phyloP scores from a whole-genome alignment of 2,797 vertebrate species.

The Lacerta bilineata region DNA sequence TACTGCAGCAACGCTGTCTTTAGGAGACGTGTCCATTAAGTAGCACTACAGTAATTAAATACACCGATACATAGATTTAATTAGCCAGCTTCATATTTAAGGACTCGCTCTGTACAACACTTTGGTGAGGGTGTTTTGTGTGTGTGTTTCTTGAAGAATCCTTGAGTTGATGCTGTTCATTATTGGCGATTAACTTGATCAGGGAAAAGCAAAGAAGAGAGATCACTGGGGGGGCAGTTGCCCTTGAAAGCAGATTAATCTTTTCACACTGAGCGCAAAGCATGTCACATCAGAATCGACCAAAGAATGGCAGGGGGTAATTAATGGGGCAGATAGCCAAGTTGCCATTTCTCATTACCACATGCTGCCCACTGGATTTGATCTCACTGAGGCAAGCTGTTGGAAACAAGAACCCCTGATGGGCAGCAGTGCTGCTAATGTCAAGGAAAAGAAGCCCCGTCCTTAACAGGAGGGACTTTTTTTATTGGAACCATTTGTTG shows the following conservation, averaged over 20 bases:
- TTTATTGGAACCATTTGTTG: conserved; percentile 69
- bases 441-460: conserved; percentile 60
- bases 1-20: conserved; percentile 46
- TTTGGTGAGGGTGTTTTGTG: background rate
- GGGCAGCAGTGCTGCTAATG: conserved; percentile 55
- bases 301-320: conserved; percentile 63
- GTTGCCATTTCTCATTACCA: conserved; percentile 60
- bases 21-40: conserved; percentile 59
- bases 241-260: conserved; percentile 70
- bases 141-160: conserved; percentile 21
- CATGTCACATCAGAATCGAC: conserved; percentile 54
- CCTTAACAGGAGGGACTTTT: conserved; percentile 67
- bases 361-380: conserved; percentile 25
- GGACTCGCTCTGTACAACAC: conserved; percentile 35
- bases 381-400: conserved; percentile 56
- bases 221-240: conserved; percentile 59
- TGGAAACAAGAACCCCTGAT: conserved; percentile 68
- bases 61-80: conserved; percentile 58
- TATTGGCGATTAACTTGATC: conserved; percentile 36
- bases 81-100: conserved; percentile 55
- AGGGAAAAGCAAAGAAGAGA: conserved; percentile 2
- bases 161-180: conserved; percentile 30
- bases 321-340: conserved; percentile 66
- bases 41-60: conserved; percentile 58
- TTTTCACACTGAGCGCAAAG: conserved; percentile 52